These are phyloP conservation scores for Caloenas nicobarica DNA, from an alignment of 2,113 vertebrate genomes.

Conservation along the genomic window DNA sequence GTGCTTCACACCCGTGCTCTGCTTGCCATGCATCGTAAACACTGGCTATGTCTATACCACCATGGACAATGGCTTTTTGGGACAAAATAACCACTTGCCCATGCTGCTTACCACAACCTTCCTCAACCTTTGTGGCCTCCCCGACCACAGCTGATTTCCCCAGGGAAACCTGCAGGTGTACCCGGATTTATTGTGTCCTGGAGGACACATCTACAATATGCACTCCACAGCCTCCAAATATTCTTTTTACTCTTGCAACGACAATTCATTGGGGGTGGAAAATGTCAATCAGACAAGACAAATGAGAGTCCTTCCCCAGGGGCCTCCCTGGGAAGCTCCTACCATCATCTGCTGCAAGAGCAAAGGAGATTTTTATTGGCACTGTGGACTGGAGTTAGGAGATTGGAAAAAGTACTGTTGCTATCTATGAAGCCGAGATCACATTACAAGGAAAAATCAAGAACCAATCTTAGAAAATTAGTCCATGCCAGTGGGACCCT, in stretches of 20 bases:
- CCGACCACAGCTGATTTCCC: background rate
- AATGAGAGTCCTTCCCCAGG: background rate
- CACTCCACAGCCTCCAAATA: background rate
- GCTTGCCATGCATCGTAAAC: background rate
- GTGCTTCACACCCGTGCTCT: background rate
- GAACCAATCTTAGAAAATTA: background rate
- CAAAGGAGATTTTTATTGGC: background rate
- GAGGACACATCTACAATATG: background rate
- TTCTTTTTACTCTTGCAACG: background rate
- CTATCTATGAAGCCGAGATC: background rate
- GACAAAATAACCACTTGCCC: background rate
- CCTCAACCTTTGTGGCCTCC: background rate
- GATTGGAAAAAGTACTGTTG: background rate
- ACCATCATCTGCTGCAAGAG: background rate
- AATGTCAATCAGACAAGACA: background rate
- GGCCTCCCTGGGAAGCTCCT: background rate
- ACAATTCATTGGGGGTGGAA: background rate
- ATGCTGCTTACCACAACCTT: background rate
- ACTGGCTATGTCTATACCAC: accelerated
- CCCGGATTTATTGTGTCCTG: background rate
- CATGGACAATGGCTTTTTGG: background rate
- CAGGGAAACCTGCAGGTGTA: background rate
- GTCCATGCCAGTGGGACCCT: background rate
- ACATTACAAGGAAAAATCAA: background rate
- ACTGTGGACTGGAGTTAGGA: background rate